A percentile compares a stretch with the other conserved stretches of the same genome.
Conservation (phyloP, 37 sponge, comb jelly and placozoan genomes). For the Theonella swinhoei region DNA sequence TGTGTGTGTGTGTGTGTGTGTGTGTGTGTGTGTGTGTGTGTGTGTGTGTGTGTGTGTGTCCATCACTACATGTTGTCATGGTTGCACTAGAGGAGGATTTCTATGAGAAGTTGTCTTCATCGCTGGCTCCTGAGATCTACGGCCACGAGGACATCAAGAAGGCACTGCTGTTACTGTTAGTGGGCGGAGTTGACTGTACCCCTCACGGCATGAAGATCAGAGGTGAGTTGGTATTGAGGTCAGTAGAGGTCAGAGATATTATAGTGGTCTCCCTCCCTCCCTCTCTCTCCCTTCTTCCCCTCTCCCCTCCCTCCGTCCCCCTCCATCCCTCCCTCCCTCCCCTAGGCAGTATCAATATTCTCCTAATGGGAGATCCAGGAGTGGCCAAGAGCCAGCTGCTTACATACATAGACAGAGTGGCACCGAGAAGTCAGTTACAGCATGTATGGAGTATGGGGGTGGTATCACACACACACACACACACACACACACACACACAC, state of each 20-base stretch:
- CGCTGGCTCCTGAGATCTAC: conserved; percentile 99
- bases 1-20: neutral
- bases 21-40: too few species aligned
- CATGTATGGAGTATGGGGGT: neutral
- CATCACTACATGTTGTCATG: too few species aligned
- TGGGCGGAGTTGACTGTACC: conserved; percentile 94
- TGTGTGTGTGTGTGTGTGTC: too few species aligned
- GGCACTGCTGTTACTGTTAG: conserved; percentile 92
- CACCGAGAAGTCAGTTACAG: conserved; percentile 84
- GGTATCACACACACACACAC: too few species aligned
- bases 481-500: neutral
- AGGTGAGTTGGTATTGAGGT: conserved; percentile 25
- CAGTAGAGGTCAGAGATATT: neutral
- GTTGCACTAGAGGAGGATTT: conserved; percentile 88
- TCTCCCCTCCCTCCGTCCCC: neutral
- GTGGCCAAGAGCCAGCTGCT: conserved; percentile 99
- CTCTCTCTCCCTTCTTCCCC: neutral
- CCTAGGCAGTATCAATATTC: conserved; percentile 92
- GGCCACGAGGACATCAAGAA: conserved; percentile 99
- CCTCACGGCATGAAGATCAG: conserved; percentile 99
- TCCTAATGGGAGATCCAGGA: conserved; percentile 99
- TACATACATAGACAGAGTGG: conserved; percentile 93
- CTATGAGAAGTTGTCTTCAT: conserved; percentile 93
- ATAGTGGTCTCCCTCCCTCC: neutral
- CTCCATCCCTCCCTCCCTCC: neutral